Base-by-base conservation (phyloP, 2,888 invertebrate genomes). In the Zhuqinia jingwanae region DNA sequence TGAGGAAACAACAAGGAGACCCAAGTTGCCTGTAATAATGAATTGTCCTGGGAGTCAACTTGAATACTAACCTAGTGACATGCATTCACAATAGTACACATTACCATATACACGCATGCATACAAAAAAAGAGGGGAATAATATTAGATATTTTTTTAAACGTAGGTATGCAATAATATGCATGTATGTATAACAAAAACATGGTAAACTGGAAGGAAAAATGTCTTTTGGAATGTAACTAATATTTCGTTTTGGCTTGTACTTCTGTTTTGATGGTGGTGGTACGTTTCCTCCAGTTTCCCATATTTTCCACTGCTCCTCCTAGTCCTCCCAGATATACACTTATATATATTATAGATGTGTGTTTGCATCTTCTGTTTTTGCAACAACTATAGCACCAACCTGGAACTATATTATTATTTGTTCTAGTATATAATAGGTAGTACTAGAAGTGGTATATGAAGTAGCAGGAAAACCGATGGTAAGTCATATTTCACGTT, bases 31-130 rank as follows among this genome's bases (percentile, higher is more conserved):
- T 17, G 10, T 36, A 30, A 63, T 63, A 63, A 63, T 63, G 63
- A 63, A 63, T 63, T 63, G 63, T 36, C 30, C 17, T 63, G 30
- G 22, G 30, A 63, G 63, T 63, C 63, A 63, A 63, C 30, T 63
- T 60, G 45, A 60, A 58, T 58, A 47, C 78, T 80, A 80, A 80
- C 79, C 79, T 53, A 80, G 53, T 80, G 79, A 68, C 79, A 80
- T 50, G 65, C 25, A 80, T 13, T 22, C n/a, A 63, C 8, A 63
- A n/a, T n/a, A n/a, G n/a, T 13, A 36, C 30, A 30, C 53, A 53
- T 53, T n/a, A n/a, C n/a, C n/a, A 53, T 36, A 36, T 36, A 8
- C 3, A 36, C 8, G 8, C 36, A 36, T 36, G 36, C 36, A 36
- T 17, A 22, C 42, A 15, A 30, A 15, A 42, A 6, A 75, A 11